Conservation (phyloP, 2,888 invertebrate species). For the Nomada fucata region DNA sequence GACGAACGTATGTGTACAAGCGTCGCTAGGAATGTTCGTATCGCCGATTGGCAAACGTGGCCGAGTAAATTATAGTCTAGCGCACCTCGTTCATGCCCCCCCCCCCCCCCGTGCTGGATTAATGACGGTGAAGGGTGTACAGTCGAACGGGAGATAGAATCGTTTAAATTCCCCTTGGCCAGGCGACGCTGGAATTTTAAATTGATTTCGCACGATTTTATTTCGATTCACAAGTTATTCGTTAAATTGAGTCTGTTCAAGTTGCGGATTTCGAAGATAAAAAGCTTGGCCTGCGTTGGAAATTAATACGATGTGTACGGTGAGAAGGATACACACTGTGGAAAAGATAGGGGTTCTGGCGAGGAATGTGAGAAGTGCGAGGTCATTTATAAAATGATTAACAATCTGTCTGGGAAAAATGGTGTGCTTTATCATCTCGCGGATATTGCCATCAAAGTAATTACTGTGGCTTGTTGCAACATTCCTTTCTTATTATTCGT, state of each 20-base stretch:
- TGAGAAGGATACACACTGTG: too few relatives aligned
- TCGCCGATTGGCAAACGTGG: slow-evolving; percentile 13
- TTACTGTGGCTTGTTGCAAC: neutral
- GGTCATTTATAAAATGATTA: too few relatives aligned
- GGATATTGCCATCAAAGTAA: neutral
- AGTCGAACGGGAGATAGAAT: slow-evolving; percentile 18
- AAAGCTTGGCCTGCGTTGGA: too few relatives aligned
- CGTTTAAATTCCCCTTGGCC: slow-evolving; percentile 26
- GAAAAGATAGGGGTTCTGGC: too few relatives aligned
- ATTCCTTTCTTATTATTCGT: neutral
- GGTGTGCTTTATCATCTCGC: neutral
- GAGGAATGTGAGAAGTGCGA: too few relatives aligned
- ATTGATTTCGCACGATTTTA: slow-evolving; percentile 10
- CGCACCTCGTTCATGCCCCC: neutral
- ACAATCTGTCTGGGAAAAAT: too few relatives aligned
- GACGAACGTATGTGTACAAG: neutral
- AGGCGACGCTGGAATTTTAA: neutral
- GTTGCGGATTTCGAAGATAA: too few relatives aligned
- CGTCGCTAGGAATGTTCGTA: neutral
- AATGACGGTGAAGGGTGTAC: slow-evolving; percentile 18
- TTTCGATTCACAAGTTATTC: too few relatives aligned
- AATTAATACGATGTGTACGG: too few relatives aligned
- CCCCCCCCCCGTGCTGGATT: neutral
- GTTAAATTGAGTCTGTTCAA: too few relatives aligned
- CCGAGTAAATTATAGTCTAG: slow-evolving; percentile 17